Base-by-base conservation (phyloP, 64 coral and sea anemone genomes). In the Platygyra sinensis region DNA sequence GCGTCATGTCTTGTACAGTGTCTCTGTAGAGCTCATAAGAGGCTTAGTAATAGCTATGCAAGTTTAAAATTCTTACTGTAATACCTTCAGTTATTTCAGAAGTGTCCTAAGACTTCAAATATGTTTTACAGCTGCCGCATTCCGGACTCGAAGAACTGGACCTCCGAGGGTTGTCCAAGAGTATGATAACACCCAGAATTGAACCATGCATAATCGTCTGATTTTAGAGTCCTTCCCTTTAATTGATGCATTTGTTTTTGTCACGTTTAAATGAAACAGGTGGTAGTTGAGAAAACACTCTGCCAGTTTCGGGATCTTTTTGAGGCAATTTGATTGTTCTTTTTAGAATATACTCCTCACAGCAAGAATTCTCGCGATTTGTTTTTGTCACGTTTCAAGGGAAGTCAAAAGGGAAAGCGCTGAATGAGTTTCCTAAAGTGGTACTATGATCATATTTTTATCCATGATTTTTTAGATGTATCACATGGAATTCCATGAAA, bases 211-310 rank as follows among this genome's bases (percentile, higher is more conserved):
- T 78, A 25, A 78, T 78, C 76, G 76, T 59, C 76, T 76, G 76
- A 57, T 78, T 78, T 78, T 49, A 78, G 76, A 78, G 76, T 20
- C 76, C 76, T 78, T 78, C 76, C 76, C 55, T 78, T 33, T 78
- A 4, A 78, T 16, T 24, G 22, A 20, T 78, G 50, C 76, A 24
- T 78, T 78, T 78, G 19, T 78, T 78, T 78, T 55, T 54, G 76
- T 78, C 50, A 78, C 76, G 76, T 78, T 24, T 78, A 75, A 20
- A 75, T 20, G 73, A 75, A 75, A 75, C 73, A 75, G 18, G 72
- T 73, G 31, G 73, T 42, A 36, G 73, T 42, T 20, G 16, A 75
- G 73, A 75, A 75, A 75, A 73, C 72, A 29, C 33, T 73, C 72
- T 73, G 72, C 72, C 5, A 73, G 72, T 55, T 55, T 55, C 52